These are phyloP conservation scores for Python bivittatus DNA, from an alignment of 2,113 vertebrate species.

Conservation along the genomic window DNA sequence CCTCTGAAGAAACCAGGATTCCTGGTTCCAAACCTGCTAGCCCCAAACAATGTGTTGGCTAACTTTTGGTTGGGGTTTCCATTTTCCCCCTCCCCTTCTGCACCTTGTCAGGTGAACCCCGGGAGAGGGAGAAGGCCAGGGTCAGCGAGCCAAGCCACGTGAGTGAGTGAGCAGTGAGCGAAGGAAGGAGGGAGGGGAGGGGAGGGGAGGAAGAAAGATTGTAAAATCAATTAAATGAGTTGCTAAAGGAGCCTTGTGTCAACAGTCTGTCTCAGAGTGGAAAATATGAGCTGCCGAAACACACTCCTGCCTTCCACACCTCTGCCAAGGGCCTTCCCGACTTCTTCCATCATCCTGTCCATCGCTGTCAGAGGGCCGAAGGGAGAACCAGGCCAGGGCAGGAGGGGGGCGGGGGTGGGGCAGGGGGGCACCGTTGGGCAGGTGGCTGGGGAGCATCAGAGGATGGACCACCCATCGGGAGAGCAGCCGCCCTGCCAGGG, in stretches of 20 bases:
- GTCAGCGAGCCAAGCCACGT: not conserved
- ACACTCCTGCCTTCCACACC: constrained; percentile 16
- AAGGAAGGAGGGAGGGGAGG: not conserved
- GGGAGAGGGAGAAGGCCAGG: not conserved
- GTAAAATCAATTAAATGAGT: constrained; percentile 53
- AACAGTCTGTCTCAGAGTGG: constrained; percentile 11
- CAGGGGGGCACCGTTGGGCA: too few species aligned
- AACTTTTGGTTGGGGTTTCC: not conserved
- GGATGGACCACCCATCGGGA: too few species aligned
- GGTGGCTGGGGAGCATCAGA: not conserved
- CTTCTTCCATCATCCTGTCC: not conserved
- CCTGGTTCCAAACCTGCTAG: not conserved
- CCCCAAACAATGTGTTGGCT: not conserved
- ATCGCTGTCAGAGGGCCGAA: not conserved
- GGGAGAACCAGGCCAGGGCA: not conserved
- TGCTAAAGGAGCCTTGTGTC: constrained; percentile 32
- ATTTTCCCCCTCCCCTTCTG: not conserved
- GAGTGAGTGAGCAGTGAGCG: constrained; percentile 21
- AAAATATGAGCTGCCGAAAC: constrained; percentile 31
- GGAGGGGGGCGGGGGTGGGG: not conserved
- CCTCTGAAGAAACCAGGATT: not conserved
- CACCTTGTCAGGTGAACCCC: not conserved
- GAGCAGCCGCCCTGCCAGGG: not conserved
- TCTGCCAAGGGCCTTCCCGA: not conserved
- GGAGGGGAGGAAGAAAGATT: constrained; percentile 53